Evolutionary conservation across 1,140 invertebrate species (phyloP).

Genomic region (Melanaphis sacchari): DNA sequence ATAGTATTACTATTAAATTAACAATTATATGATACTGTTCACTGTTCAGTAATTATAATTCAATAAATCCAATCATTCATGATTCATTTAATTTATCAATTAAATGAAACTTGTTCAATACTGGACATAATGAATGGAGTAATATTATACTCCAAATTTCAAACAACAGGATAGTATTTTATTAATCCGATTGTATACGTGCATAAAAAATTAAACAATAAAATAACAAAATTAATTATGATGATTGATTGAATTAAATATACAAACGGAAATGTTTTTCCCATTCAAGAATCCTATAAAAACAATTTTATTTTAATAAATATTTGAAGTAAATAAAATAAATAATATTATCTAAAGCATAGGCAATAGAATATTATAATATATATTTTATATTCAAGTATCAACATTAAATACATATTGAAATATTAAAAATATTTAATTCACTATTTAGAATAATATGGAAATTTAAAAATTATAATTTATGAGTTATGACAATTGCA

Average conservation of each 20-base stretch:
- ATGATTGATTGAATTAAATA: too few relatives aligned
- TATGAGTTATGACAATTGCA: neutral
- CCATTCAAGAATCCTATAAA: neutral
- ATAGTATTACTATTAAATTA: neutral
- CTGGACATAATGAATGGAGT: neutral
- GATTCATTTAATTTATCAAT: neutral
- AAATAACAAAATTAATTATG: too few relatives aligned
- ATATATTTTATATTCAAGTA: neutral
- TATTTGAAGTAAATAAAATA: neutral
- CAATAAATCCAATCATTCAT: neutral
- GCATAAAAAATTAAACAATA: neutral
- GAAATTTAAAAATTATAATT: neutral
- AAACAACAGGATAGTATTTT: neutral
- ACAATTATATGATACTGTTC: neutral
- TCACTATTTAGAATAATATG: neutral
- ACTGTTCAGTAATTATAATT: neutral
- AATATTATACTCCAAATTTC: accelerated
- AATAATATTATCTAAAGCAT: neutral
- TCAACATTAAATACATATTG: neutral
- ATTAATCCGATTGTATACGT: neutral
- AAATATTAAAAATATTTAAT: neutral
- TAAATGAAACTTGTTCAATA: neutral
- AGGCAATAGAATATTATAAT: neutral
- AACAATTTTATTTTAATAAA: neutral
- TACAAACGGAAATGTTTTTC: neutral